Conservation (phyloP, 1,140 invertebrate species). For the Euura saliciscinereae region DNA sequence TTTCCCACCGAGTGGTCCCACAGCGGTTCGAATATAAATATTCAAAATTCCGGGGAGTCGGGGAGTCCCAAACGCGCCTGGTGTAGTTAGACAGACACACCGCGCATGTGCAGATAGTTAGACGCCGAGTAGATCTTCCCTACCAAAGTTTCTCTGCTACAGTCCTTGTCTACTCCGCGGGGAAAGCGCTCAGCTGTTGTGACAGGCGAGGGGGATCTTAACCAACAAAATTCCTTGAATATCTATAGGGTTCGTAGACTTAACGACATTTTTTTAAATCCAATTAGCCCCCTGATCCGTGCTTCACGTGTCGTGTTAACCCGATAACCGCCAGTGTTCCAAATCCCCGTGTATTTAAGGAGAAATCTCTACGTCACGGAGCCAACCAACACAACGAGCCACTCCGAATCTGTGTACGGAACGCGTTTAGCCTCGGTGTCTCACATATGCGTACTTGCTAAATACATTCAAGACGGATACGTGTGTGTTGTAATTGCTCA, state of each 20-base stretch:
- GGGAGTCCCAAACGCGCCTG: no score
- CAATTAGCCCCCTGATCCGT: not conserved
- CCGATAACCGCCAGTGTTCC: not conserved
- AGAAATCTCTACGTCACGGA: not conserved
- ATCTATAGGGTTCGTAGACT: not conserved
- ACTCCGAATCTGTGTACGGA: not conserved
- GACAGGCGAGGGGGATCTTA: conserved; percentile 6
- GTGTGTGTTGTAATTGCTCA: not conserved
- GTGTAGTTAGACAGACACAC: no score
- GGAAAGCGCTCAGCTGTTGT: conserved; percentile 5
- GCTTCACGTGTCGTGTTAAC: not conserved
- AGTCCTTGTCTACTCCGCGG: not conserved
- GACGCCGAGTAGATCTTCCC: no score
- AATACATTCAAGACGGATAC: not conserved
- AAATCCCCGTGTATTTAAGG: not conserved
- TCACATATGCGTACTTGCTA: not conserved
- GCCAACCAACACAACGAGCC: not conserved
- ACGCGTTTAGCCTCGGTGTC: not conserved
- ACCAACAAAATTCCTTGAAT: conserved; percentile 1
- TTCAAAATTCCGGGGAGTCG: no score
- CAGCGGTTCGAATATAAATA: no score
- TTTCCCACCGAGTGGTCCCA: no score
- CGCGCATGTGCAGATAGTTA: no score
- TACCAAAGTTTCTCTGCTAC: no score
- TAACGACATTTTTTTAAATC: not conserved